Conservation (phyloP, 2,797 vertebrate species). For the Peromyscus nudipes region DNA sequence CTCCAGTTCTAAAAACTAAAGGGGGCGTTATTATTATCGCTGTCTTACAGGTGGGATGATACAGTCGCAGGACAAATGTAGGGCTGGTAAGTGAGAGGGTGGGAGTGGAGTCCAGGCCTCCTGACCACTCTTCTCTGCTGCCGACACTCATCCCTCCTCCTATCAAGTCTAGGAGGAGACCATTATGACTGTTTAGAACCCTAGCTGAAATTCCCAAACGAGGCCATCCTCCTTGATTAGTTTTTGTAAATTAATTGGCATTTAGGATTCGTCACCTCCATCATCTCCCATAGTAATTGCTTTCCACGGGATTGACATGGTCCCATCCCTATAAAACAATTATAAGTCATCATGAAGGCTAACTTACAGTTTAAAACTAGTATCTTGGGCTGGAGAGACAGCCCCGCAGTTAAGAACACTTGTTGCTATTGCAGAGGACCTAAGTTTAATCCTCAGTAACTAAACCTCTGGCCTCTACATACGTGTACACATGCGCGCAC, state of each 20-base stretch:
- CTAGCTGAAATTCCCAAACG: not conserved
- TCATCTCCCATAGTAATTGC: not conserved
- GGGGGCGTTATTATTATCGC: not conserved
- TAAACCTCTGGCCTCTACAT: not conserved
- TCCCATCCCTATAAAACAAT: not conserved
- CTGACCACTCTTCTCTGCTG: not conserved
- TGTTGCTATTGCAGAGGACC: not conserved
- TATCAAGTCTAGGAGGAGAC: not conserved
- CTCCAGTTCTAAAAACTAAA: conserved; percentile 17
- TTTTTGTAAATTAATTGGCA: not conserved
- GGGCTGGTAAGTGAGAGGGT: not conserved
- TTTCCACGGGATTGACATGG: not conserved
- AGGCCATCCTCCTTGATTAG: not conserved
- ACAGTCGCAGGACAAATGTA: not conserved
- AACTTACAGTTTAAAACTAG: conserved; percentile 16
- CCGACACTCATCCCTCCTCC: not conserved
- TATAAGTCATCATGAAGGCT: not conserved
- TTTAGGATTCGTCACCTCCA: not conserved
- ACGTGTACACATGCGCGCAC: not conserved
- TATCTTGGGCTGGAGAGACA: not conserved
- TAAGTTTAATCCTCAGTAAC: not conserved
- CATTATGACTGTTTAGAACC: not conserved
- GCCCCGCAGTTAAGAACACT: not conserved
- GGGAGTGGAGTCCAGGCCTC: not conserved
- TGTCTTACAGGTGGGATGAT: not conserved